Evolutionary conservation across 2,797 vertebrate species (phyloP), one percentile per base, ranked within the genome.

Genomic region (Sebastes goodei): DNA sequence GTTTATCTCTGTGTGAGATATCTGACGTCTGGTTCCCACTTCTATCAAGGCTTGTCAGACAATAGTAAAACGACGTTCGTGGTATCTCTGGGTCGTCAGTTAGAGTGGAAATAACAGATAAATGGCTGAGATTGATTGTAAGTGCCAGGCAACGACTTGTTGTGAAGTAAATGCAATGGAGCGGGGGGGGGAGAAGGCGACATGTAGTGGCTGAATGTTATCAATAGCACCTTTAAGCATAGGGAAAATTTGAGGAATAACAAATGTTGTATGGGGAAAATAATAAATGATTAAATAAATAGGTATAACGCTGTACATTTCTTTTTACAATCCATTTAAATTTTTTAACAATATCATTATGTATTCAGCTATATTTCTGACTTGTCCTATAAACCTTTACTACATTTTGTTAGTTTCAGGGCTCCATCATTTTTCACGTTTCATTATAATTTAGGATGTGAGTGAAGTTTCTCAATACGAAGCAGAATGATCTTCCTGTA

Each of bases 371-470:
- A 4, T 6, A 70, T 74, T 53, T 74, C 57, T 52, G n/a, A 64
- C 64, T 71, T 49, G 5, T 72, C 56, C 66, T 57, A 38, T 25
- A 56, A 23, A 3, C 21, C 14, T 49, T 70, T 10, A 69, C 9
- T 10, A 69, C 7, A 78, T 67, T 63, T 76, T 59, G 42, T 78
- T 11, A 63, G 69, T 71, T 75, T 42, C 10, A 21, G 32, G 81
- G n/a, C 57, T 84, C 80, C 52, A 79, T 79, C 11, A 76, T 7
- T 4, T 57, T 63, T 56, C 17, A 74, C 10, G 59, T 33, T 52
- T 75, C 35, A 23, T 72, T 29, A 80, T 35, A 71, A 74, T 29
- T 74, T 42, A 23, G 25, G 5, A 73, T 63, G 35, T 67, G 65
- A n/a, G 60, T 17, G 27, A 27, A 15, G 42, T 55, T 65, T 66